phyloP scores from a whole-genome alignment of 1,140 invertebrate species.

The Apocrypta bakeri region DNA sequence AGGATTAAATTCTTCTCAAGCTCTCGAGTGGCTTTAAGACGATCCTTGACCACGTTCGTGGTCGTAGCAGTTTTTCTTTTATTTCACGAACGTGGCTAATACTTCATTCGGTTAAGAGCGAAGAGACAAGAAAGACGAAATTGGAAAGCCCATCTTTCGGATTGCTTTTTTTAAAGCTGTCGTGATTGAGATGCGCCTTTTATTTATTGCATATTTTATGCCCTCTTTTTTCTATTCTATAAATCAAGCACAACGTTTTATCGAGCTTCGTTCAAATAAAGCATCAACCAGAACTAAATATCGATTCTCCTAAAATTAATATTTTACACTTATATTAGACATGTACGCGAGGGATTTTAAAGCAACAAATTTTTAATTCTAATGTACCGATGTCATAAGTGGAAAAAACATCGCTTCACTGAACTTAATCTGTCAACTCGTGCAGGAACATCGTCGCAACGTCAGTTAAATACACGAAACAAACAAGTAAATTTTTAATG shows the following conservation, averaged over 20 bases:
- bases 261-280: too few relatives aligned
- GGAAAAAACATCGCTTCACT: too few relatives aligned
- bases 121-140: neutral
- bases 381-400: too few relatives aligned
- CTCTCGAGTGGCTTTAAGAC: neutral
- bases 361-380: too few relatives aligned
- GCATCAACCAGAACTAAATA: too few relatives aligned
- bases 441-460: neutral
- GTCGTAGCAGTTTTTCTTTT: neutral
- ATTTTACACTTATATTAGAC: too few relatives aligned
- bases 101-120: neutral
- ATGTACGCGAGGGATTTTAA: too few relatives aligned
- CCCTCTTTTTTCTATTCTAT: too few relatives aligned
- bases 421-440: neutral
- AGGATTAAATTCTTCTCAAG: neutral
- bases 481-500: slow-evolving; percentile 14
- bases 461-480: neutral
- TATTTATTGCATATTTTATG: too few relatives aligned
- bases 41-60: neutral
- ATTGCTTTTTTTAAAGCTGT: slow-evolving; percentile 8
- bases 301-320: too few relatives aligned
- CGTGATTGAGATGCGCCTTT: too few relatives aligned
- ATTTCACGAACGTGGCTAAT: neutral
- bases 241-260: too few relatives aligned
- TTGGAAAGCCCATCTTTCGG: neutral